Percentiles rank a stretch among this genome's conserved stretches.
These are phyloP conservation scores for Rambutsinella grinnellia DNA, from an alignment of 2,888 invertebrate genomes.

Conservation along the genomic window DNA sequence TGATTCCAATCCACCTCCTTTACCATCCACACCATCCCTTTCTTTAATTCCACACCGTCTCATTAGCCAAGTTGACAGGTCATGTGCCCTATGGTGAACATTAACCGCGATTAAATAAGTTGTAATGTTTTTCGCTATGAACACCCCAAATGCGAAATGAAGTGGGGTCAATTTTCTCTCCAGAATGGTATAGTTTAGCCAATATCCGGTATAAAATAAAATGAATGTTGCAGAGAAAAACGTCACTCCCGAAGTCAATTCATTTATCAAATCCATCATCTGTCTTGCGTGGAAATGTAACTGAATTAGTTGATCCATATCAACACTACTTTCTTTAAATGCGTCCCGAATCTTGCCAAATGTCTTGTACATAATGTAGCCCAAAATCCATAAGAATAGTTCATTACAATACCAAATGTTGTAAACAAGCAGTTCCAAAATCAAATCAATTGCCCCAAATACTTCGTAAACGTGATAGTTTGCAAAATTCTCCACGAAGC, in stretches of 20 bases:
- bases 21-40: neutral
- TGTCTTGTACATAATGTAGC: slow-evolving; percentile 8
- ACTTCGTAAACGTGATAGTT: neutral
- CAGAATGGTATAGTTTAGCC: slow-evolving; percentile 40
- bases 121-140: slow-evolving; percentile 13
- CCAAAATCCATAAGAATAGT: neutral
- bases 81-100: slow-evolving; percentile 31
- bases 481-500: neutral
- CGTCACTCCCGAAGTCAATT: slow-evolving; percentile 24
- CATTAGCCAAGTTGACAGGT: slow-evolving; percentile 20
- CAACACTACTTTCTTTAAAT: neutral
- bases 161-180: slow-evolving; percentile 12
- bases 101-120: slow-evolving; percentile 16
- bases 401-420: slow-evolving; percentile 37
- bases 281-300: slow-evolving; percentile 32
- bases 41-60: slow-evolving; percentile 7
- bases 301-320: slow-evolving; percentile 13
- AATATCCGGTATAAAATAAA: slow-evolving; percentile 36
- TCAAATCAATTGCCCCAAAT: neutral
- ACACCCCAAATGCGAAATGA: slow-evolving; percentile 28
- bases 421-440: slow-evolving; percentile 8
- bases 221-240: slow-evolving; percentile 16
- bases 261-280: slow-evolving; percentile 39
- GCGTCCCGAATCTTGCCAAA: neutral
- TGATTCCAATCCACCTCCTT: neutral